A percentile compares a stretch with the other conserved stretches of the same genome.
These are phyloP conservation scores for Tetropium fuscum DNA, from an alignment of 2,888 invertebrate genomes.

Conservation along the genomic window DNA sequence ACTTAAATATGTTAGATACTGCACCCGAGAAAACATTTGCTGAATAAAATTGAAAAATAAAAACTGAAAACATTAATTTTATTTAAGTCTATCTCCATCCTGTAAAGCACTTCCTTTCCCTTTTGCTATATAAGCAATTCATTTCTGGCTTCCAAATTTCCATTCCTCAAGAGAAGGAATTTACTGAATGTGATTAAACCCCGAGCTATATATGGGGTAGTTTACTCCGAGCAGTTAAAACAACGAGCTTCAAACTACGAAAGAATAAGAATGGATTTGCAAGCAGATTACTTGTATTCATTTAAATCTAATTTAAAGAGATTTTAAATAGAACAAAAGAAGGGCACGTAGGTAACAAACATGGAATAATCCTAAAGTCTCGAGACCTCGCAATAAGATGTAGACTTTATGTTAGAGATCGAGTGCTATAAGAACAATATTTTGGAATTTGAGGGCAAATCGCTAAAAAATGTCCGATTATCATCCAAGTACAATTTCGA, in stretches of 20 bases:
- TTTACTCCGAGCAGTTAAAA: not conserved
- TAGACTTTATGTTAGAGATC: no score
- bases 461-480: no score
- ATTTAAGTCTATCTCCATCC: conserved; percentile 34
- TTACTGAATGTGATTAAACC: conserved; percentile 39
- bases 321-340: no score
- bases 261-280: no score
- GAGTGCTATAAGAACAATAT: no score
- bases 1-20: not conserved
- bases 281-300: no score
- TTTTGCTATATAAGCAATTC: conserved; percentile 46
- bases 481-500: no score
- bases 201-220: conserved; percentile 20
- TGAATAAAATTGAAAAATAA: not conserved
- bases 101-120: conserved; percentile 41
- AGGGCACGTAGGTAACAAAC: no score
- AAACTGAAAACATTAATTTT: conserved; percentile 41
- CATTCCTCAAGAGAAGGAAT: conserved; percentile 41
- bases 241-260: not conserved
- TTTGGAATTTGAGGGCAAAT: no score
- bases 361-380: no score
- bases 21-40: not conserved
- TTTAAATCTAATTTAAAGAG: no score
- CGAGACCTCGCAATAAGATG: no score
- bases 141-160: conserved; percentile 48